These are phyloP conservation scores for Philereme transversata DNA, from an alignment of 2,888 invertebrate genomes.

Conservation along the genomic window DNA sequence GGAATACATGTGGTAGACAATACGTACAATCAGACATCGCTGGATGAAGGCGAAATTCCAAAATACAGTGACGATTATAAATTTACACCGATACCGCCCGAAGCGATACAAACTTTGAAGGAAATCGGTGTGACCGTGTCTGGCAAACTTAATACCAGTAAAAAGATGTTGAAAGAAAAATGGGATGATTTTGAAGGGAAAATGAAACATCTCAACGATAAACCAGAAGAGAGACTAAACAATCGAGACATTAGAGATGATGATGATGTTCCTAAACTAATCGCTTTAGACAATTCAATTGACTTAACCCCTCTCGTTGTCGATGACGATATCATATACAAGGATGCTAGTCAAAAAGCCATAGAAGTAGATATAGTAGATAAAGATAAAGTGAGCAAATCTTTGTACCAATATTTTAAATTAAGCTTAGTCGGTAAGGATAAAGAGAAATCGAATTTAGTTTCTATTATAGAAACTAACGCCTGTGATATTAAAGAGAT, in stretches of 20 bases:
- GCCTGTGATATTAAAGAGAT: conserved; percentile 78
- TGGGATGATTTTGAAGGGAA: conserved; percentile 80
- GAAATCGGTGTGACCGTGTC: conserved; percentile 78
- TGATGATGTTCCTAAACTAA: conserved; percentile 32
- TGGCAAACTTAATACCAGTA: conserved; percentile 79
- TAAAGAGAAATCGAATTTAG: conserved; percentile 70
- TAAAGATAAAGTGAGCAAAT: conserved; percentile 64
- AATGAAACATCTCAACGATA: conserved; percentile 74
- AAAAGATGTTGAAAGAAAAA: conserved; percentile 81
- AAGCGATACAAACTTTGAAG: conserved; percentile 79
- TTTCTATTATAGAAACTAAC: conserved; percentile 66
- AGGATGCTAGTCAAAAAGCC: conserved; percentile 76
- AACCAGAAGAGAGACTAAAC: conserved; percentile 38
- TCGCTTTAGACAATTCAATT: conserved; percentile 47
- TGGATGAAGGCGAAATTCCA: conserved; percentile 51
- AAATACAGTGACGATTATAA: conserved; percentile 62
- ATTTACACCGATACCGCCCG: conserved; percentile 65
- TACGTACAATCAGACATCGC: conserved; percentile 64
- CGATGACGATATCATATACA: conserved; percentile 69
- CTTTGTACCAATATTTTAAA: conserved; percentile 74
- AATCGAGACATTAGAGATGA: conserved; percentile 31
- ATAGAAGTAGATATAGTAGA: conserved; percentile 65
- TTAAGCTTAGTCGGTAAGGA: conserved; percentile 74
- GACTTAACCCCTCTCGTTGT: conserved; percentile 40
- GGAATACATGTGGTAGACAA: conserved; percentile 84